These are phyloP conservation scores for Tetragonula clypearis DNA, from an alignment of 1,140 invertebrate species.

Conservation along the genomic window DNA sequence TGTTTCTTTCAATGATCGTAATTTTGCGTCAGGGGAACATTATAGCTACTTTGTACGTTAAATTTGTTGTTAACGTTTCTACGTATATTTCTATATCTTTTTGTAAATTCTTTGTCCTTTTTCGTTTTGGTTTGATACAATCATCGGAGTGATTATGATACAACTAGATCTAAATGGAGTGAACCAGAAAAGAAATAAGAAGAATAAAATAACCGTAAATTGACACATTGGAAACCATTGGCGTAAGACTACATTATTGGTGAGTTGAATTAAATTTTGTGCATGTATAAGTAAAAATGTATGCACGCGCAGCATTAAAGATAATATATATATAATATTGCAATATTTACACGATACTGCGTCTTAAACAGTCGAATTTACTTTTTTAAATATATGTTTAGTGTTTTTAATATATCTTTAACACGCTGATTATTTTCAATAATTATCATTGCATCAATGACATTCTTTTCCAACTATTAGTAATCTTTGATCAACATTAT, in stretches of 20 bases:
- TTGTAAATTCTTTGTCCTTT: no score
- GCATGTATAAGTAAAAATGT: not conserved
- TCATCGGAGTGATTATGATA: not conserved
- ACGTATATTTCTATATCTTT: no score
- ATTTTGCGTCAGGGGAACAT: no score
- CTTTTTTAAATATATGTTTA: not conserved
- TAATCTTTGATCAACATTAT: not conserved
- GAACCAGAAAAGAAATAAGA: not conserved
- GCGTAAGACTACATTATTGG: not conserved
- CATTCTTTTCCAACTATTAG: not conserved
- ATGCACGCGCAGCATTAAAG: not conserved
- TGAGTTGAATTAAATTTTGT: not conserved
- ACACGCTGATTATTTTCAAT: not conserved
- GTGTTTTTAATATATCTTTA: not conserved
- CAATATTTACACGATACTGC: not conserved
- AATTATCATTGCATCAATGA: not conserved
- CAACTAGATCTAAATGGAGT: not conserved
- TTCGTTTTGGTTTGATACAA: not conserved
- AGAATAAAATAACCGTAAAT: not conserved
- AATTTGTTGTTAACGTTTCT: not conserved
- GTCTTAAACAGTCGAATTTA: not conserved
- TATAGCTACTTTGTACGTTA: not conserved
- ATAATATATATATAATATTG: not conserved
- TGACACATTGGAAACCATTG: not conserved
- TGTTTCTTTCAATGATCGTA: not conserved